Evolutionary conservation across 1,140 invertebrate species (phyloP), one percentile per base, ranked within the genome.

Genomic region (Drosophila nasuta): DNA sequence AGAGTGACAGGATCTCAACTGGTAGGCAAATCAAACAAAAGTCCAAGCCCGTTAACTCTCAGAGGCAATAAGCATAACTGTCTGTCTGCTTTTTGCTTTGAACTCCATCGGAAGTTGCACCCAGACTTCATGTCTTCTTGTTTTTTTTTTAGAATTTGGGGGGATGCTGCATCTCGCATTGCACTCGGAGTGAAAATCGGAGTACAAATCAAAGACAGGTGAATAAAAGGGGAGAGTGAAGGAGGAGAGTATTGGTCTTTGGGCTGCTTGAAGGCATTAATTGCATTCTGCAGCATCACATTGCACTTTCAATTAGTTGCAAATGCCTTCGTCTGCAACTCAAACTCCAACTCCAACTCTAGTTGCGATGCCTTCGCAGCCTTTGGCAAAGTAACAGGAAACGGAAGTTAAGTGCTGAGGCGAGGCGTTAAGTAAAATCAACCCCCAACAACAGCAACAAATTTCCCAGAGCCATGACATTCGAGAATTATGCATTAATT

Each of bases 241-340:
- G 35, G 33, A 11, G 8, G 51, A 33, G 59, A 13, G 17, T 65
- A 38, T 52, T 41, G 20, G 20, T 51, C 11, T 51, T 54, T 43
- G 35, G 57, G 48, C 57, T 48, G 70, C 69, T 82, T 56, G 41
- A 7, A 80, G 90, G 82, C 91, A 91, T 91, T 91, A 91, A 91
- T 91, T 91, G 91, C 90, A 91, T 91, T 91, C 79, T 77, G 81
- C 73, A 83, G 86, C 86, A 75, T 88, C 88, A 91, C 76, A 81
- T 82, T 91, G 91, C 91, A 91, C 90, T 91, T 91, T 91, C 90
- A 91, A 91, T 91, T 91, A 91, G 83, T 89, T 89, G 78, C 74
- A 73, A 88, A 89, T 81, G 71, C 86, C 81, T 79, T 35, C 20
- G 20, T 65, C 59, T 59, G 41, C 6, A 8, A 41, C 8, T 52